phyloP scores from a whole-genome alignment of 2,888 invertebrate species.

The Scaptomyza cyrtandrae region DNA sequence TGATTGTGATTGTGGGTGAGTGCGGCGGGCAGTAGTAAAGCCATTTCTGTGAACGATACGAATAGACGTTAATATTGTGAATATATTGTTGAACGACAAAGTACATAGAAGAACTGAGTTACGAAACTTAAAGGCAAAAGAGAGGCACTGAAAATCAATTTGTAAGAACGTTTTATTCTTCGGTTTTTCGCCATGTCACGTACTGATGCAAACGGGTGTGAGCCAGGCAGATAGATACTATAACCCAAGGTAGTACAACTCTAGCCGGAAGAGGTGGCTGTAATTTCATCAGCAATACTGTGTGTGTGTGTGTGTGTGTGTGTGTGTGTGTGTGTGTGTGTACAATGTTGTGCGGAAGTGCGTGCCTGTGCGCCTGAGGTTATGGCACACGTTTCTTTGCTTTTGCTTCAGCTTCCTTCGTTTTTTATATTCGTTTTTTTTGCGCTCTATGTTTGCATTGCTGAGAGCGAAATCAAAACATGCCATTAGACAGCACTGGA shows the following conservation, averaged over 20 bases:
- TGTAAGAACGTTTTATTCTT: slow-evolving; percentile 28
- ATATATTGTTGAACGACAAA: neutral
- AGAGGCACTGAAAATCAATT: slow-evolving; percentile 46
- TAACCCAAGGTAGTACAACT: slow-evolving; percentile 1
- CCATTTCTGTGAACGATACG: slow-evolving; percentile 88
- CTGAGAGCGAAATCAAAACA: slow-evolving; percentile 69
- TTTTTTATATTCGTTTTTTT: neutral
- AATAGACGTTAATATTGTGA: slow-evolving; percentile 10
- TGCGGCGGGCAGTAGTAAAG: slow-evolving; percentile 92
- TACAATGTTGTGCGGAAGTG: slow-evolving; percentile 29
- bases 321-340: slow-evolving; percentile 12
- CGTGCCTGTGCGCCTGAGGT: slow-evolving; percentile 43
- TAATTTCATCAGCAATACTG: slow-evolving; percentile 35
- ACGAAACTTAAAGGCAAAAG: neutral
- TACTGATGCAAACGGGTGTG: neutral
- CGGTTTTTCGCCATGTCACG: slow-evolving; percentile 33
- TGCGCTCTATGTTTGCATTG: slow-evolving; percentile 54
- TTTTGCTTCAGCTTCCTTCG: slow-evolving; percentile 12
- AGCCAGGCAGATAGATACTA: neutral
- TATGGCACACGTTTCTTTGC: slow-evolving; percentile 47
- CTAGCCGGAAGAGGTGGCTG: slow-evolving; percentile 35
- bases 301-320: slow-evolving; percentile 13
- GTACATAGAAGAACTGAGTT: neutral
- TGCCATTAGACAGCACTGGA: slow-evolving; percentile 61
- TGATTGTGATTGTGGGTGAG: slow-evolving; percentile 90